A percentile compares a stretch with the other conserved stretches of the same genome.
These are phyloP conservation scores for Drosophila varians DNA, from an alignment of 1,140 invertebrate genomes.

Conservation along the genomic window DNA sequence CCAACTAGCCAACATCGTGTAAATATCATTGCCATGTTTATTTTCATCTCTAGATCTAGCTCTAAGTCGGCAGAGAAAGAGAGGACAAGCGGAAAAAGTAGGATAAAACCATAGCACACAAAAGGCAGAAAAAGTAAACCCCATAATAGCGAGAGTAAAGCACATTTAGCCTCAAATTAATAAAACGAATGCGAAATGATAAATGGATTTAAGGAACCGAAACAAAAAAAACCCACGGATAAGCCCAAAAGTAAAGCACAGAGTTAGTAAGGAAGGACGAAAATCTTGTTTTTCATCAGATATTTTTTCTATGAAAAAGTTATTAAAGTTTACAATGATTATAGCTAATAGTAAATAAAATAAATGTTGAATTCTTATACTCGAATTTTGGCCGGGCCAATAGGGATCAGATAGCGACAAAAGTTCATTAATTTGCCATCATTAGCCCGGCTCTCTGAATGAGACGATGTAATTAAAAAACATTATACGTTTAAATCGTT, in stretches of 20 bases:
- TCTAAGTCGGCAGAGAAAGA: conserved; percentile 56
- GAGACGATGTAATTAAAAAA: conserved; percentile 25
- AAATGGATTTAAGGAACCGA: conserved; percentile 9
- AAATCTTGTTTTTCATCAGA: conserved; percentile 41
- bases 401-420: background rate
- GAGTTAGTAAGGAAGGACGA: conserved; percentile 24
- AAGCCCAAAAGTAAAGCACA: conserved; percentile 28
- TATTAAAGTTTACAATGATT: conserved; percentile 38
- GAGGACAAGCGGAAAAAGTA: conserved; percentile 18
- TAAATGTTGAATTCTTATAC: conserved; percentile 19
- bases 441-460: conserved; percentile 17
- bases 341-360: conserved; percentile 38
- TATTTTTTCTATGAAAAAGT: conserved; percentile 80
- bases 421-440: conserved; percentile 32
- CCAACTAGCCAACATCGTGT: conserved; percentile 67
- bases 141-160: conserved; percentile 55
- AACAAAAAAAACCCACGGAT: conserved; percentile 11
- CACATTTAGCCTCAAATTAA: conserved; percentile 60
- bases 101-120: conserved; percentile 36
- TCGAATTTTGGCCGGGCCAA: conserved; percentile 11
- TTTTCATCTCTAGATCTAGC: conserved; percentile 77
- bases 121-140: conserved; percentile 34
- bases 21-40: conserved; percentile 81
- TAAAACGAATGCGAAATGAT: conserved; percentile 30
- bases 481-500: conserved; percentile 41